Base-by-base conservation (phyloP, 1,140 invertebrate genomes). In the Adelges cooleyi region DNA sequence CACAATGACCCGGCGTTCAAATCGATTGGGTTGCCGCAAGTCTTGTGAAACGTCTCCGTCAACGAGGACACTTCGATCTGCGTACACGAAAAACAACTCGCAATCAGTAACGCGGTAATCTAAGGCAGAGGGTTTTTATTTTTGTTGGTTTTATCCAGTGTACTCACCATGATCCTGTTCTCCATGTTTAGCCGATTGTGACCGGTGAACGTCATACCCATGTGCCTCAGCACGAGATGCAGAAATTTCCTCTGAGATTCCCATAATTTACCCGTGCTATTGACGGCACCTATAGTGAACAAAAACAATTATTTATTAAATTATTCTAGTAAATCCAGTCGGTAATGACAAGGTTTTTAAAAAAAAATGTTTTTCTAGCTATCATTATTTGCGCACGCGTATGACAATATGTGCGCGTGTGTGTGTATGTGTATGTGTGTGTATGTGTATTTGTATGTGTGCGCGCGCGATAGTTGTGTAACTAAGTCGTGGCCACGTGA, bases 241-340 rank as follows among this genome's bases (percentile, higher is more conserved):
- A 96, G 79, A 77, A 96, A 97, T 67, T 85, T 82, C 56, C 94
- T 79, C 73, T 96, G 90, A 69, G 90, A 88, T 73, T 92, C 90
- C 93, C 93, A 97, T 70, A 95, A 77, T 65, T 85, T 82, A 52
- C 93, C 94, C 68, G 90, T 88, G 65, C 87, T 87, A 74, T 94
- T 94, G 69, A 95, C 84, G 67, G 95, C 85, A 70, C 93, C 93
- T 94, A 78, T 23, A 80, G 76, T 56, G 77, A 68, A 73, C 71
- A 74, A 62, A 23, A 66, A 67, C 56, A 70, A 25, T 56, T 15
- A 62, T 4, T 8, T 49, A 42, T 65, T 11, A 8, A 65, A 59
- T 59, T 42, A 59, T 40, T 44, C 54, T 23, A 23, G 23, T 46
- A 15, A n/a, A 38, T 59, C n/a, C n/a, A n/a, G n/a, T n/a, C 44